phyloP scores from a whole-genome alignment of 1,140 invertebrate species.

The Ips typographus region DNA sequence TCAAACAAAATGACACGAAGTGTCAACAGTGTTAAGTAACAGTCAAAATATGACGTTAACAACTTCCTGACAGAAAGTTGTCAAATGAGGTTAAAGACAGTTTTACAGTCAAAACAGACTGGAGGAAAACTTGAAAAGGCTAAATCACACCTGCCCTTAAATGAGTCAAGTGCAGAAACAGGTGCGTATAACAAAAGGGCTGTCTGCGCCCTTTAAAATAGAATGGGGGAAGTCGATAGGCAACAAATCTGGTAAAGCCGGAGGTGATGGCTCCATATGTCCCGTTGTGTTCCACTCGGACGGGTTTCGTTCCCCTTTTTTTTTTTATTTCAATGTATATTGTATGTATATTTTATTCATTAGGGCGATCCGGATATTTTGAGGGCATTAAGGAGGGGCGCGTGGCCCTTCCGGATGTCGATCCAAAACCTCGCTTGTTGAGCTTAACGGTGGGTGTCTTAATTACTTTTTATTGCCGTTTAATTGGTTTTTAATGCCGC shows the following conservation, averaged over 20 bases:
- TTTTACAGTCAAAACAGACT: too few species aligned
- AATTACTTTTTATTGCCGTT: too few species aligned
- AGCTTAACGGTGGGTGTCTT: too few species aligned
- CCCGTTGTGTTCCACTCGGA: constrained; percentile 1
- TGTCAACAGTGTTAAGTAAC: too few species aligned
- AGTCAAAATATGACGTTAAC: too few species aligned
- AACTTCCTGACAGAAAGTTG: too few species aligned
- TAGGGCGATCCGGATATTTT: constrained; percentile 10
- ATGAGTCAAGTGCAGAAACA: not conserved
- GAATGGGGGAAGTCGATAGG: not conserved
- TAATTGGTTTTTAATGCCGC: too few species aligned
- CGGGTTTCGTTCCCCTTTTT: constrained; percentile 1
- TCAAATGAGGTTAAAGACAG: too few species aligned
- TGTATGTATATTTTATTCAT: constrained; percentile 6
- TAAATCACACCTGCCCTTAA: not conserved
- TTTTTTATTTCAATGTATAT: too few species aligned
- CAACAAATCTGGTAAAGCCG: constrained; percentile 9
- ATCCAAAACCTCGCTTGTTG: not conserved
- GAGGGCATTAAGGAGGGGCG: not conserved
- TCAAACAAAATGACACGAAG: too few species aligned
- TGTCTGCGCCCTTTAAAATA: not conserved
- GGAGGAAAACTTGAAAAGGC: not conserved
- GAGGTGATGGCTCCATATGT: constrained; percentile 11
- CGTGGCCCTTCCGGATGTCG: not conserved
- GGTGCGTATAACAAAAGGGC: not conserved